Base-by-base conservation (phyloP, 2,113 vertebrate genomes). In the Phalacrocorax carbo region DNA sequence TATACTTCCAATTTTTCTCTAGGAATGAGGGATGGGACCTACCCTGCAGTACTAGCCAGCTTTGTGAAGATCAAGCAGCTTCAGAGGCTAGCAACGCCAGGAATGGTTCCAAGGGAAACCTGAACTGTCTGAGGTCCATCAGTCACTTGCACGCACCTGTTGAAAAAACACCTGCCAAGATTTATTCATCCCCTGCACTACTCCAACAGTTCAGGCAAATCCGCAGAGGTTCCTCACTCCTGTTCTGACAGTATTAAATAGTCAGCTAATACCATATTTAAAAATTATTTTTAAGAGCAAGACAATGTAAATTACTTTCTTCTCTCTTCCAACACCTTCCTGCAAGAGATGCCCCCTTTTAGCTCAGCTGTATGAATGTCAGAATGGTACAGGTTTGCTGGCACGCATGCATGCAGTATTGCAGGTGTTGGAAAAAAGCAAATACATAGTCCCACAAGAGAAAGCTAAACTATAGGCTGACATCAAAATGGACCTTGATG, bases 81-180 rank as follows among this genome's bases (percentile, higher is more conserved):
- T 73, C 48, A 62, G 82, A 85, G 23, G 48, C 48, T 40, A 71
- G 42, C 25, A 68, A 69, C 86, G 48, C 5, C 75, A 66, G 51
- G 36, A 82, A 9, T 32, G 25, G 23, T 61, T 49, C 27, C 86
- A 76, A 44, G 23, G 54, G 54, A 79, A 78, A 89, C 32, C 76
- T 94, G 90, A 96, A 61, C 70, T 72, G 42, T 60, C 38, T 46
- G 57, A 95, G 38, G 10, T 71, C 57, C 72, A 83, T 42, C 64
- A 72, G 49, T 46, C 70, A 90, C 44, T 61, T 49, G 13, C 48
- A 69, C 29, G 26, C 65, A 88, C 38, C 81, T 95, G 80, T 80
- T 93, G 70, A 90, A 83, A 91, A 92, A 38, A 48, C 57, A 91
- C 66, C 85, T 89, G 75, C 78, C 75, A 77, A 84, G 40, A 92